Conservation (phyloP, 1,140 invertebrate genomes). For the Hypsibius dujardini region DNA sequence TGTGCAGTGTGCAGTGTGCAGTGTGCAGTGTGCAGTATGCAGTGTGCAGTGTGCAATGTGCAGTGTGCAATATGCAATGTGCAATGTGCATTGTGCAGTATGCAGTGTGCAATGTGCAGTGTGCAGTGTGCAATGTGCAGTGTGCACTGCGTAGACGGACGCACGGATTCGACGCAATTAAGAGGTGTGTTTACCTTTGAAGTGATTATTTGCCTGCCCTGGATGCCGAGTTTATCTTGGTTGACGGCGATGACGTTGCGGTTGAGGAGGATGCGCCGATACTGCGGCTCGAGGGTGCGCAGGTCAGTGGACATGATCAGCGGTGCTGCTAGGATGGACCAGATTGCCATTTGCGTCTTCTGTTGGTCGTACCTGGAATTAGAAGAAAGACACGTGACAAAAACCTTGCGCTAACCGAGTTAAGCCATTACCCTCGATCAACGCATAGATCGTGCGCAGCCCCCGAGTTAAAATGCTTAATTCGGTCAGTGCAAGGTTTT, state of each 20-base stretch:
- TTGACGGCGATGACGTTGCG: conserved; percentile 30
- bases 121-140: too few relatives aligned
- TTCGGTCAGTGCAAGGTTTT: too few relatives aligned
- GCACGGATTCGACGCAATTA: too few relatives aligned
- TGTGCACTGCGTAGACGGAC: too few relatives aligned
- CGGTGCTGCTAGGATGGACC: conserved; percentile 34
- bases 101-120: not conserved
- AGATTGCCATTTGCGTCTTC: conserved; percentile 35
- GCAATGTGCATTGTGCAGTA: not conserved
- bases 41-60: too few relatives aligned
- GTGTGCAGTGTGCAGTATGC: too few relatives aligned
- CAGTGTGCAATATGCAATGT: too few relatives aligned
- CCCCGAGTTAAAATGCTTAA: too few relatives aligned
- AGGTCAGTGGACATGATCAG: conserved; percentile 36
- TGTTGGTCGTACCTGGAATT: conserved; percentile 31
- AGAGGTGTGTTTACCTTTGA: conserved; percentile 7
- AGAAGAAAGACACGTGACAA: not conserved
- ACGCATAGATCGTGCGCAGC: too few relatives aligned
- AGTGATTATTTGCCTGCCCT: not conserved
- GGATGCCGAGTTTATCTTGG: conserved; percentile 31
- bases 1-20: too few relatives aligned
- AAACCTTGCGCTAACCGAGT: too few relatives aligned
- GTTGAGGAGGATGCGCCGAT: conserved; percentile 30
- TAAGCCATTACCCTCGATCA: too few relatives aligned
- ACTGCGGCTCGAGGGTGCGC: conserved; percentile 27